These are phyloP conservation scores for Himalopsyche tibetana DNA, from an alignment of 2,888 invertebrate genomes.

Conservation along the genomic window DNA sequence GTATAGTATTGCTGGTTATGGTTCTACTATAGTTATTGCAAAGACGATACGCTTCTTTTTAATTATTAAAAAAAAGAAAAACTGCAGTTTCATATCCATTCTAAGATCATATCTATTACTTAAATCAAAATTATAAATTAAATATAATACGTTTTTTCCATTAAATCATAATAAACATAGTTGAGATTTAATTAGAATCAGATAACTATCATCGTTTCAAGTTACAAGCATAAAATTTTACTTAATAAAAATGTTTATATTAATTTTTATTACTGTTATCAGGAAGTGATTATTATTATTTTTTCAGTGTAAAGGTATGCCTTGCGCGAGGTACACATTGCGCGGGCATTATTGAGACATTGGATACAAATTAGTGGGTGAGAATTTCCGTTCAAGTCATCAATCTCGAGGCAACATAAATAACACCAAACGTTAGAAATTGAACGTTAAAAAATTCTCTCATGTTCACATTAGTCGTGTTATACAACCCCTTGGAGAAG, in stretches of 20 bases:
- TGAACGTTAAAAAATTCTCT: constrained; percentile 25
- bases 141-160: too few relatives aligned
- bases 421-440: constrained; percentile 26
- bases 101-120: too few relatives aligned
- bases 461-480: constrained; percentile 50
- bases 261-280: constrained; percentile 11
- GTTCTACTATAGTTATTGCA: too few relatives aligned
- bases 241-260: background rate
- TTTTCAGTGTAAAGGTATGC: background rate
- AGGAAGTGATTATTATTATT: constrained; percentile 7
- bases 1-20: too few relatives aligned
- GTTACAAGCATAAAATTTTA: background rate
- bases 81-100: too few relatives aligned
- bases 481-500: constrained; percentile 44
- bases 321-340: background rate
- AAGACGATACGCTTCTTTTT: too few relatives aligned
- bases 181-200: too few relatives aligned
- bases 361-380: constrained; percentile 37
- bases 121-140: too few relatives aligned
- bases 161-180: too few relatives aligned
- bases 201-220: background rate
- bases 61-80: too few relatives aligned
- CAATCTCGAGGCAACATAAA: constrained; percentile 25
- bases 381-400: constrained; percentile 26
- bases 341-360: constrained; percentile 3